Percentiles rank a stretch among this genome's conserved stretches.
These are phyloP conservation scores for Stratiomys singularior DNA, from an alignment of 2,888 invertebrate species.

Conservation along the genomic window DNA sequence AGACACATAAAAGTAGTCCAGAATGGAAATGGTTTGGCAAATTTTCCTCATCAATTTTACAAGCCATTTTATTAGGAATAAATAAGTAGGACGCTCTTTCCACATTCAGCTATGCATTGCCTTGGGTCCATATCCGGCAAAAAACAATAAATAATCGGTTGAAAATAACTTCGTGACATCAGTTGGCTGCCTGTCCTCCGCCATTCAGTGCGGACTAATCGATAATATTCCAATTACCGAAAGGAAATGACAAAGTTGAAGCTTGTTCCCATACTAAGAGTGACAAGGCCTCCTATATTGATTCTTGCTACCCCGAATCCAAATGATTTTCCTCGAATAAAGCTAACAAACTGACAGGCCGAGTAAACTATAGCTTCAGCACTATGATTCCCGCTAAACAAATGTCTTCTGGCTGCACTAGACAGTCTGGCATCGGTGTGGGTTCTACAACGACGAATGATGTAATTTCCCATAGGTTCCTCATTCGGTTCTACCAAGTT, in stretches of 20 bases:
- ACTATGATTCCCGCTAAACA: too few species aligned
- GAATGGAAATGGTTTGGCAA: too few species aligned
- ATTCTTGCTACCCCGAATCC: background rate
- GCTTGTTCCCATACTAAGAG: conserved; percentile 5
- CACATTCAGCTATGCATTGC: background rate
- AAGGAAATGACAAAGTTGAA: conserved; percentile 44
- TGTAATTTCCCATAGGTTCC: conserved; percentile 27
- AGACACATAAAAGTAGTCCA: too few species aligned
- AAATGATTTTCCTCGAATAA: background rate
- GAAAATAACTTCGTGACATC: conserved; percentile 38
- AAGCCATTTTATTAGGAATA: background rate
- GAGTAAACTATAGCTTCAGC: too few species aligned
- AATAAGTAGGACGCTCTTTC: conserved; percentile 13
- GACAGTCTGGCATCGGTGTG: conserved; percentile 32
- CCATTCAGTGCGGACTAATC: conserved; percentile 5
- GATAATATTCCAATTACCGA: conserved; percentile 39
- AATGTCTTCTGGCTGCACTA: background rate
- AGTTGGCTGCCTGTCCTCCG: background rate
- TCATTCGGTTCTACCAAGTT: background rate
- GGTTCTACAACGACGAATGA: background rate
- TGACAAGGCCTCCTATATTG: background rate
- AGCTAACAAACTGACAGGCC: background rate
- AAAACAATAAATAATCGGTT: conserved; percentile 36
- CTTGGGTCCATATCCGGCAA: conserved; percentile 37
- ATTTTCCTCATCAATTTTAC: too few species aligned